These are phyloP conservation scores for Emberiza fucata DNA, from an alignment of 2,113 vertebrate species.

Conservation along the genomic window DNA sequence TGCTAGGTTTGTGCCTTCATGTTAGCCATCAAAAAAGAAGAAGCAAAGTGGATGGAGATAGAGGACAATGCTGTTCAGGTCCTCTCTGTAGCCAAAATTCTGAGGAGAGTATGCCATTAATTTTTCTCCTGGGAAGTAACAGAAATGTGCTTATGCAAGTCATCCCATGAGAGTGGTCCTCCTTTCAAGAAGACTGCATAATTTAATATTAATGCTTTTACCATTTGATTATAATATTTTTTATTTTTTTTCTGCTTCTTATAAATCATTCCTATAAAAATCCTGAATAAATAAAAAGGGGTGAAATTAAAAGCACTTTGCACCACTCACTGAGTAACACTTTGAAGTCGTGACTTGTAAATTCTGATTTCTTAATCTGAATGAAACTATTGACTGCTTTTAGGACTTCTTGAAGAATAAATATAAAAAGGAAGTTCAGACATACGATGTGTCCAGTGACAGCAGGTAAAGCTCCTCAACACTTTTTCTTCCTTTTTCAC, in stretches of 20 bases:
- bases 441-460: neutral
- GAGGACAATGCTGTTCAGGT: neutral
- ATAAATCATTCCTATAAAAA: neutral
- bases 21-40: neutral
- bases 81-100: neutral
- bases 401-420: neutral
- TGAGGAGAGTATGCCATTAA: neutral
- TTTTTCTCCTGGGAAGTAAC: neutral
- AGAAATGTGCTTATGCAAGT: neutral
- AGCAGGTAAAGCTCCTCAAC: rapidly evolving
- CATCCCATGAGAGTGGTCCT: neutral
- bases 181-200: neutral
- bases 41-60: neutral
- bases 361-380: neutral
- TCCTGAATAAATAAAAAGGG: neutral
- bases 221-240: neutral
- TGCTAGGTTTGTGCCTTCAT: neutral
- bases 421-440: neutral
- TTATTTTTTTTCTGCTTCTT: neutral
- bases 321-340: neutral
- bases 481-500: neutral
- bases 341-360: neutral
- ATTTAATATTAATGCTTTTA: neutral
- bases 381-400: neutral
- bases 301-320: neutral